phyloP scores from a whole-genome alignment of 2,797 vertebrate genomes.

The Neoniphon sammara region DNA sequence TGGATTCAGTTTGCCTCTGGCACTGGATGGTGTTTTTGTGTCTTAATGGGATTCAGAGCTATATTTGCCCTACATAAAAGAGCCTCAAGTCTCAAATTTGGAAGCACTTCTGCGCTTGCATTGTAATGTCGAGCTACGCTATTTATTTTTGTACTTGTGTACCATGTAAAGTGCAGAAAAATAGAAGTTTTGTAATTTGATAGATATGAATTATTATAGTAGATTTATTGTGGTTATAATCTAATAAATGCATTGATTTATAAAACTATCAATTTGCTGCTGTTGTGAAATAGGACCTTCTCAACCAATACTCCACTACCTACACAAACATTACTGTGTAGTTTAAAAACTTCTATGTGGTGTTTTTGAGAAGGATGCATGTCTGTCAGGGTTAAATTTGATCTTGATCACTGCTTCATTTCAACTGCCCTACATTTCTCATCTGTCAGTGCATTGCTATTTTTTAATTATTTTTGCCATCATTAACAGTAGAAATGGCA shows the following conservation, averaged over 20 bases:
- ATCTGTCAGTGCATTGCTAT: too few relatives aligned
- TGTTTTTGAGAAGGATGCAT: too few relatives aligned
- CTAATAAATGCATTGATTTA: conserved; percentile 61
- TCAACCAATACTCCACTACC: not conserved
- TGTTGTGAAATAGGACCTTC: not conserved
- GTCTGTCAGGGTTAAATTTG: not conserved
- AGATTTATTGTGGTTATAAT: conserved; percentile 30
- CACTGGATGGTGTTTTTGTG: not conserved
- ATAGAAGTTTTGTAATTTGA: not conserved
- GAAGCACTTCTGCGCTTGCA: conserved; percentile 11
- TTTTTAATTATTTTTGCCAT: too few relatives aligned
- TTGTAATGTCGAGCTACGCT: conserved; percentile 32
- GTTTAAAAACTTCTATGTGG: not conserved
- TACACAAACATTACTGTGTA: not conserved
- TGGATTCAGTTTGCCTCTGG: not conserved
- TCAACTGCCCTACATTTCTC: not conserved
- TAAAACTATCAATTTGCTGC: not conserved
- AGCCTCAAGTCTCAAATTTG: not conserved
- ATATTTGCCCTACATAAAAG: not conserved
- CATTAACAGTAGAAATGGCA: too few relatives aligned
- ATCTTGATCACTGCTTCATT: not conserved
- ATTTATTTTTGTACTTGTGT: conserved; percentile 29
- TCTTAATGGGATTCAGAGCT: not conserved
- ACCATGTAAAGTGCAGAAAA: not conserved
- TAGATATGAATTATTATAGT: conserved; percentile 23